Evolutionary conservation across 2,888 invertebrate species (phyloP).

Genomic region (Strigamia transsilvanica): DNA sequence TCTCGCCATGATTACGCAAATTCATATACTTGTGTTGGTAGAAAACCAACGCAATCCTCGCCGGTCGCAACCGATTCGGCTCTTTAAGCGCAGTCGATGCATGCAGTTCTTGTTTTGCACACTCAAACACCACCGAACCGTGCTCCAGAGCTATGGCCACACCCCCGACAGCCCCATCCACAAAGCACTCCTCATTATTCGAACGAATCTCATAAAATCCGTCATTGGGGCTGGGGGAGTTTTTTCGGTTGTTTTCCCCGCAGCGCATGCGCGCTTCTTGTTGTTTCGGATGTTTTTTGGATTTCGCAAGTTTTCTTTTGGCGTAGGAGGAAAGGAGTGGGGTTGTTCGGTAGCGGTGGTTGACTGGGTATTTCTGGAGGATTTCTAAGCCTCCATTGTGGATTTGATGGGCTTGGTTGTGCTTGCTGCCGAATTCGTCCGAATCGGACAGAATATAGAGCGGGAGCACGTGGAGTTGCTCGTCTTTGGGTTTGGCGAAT

Average conservation of each 20-base stretch:
- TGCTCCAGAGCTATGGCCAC: slow-evolving; percentile 93
- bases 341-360: slow-evolving; percentile 83
- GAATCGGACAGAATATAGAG: slow-evolving; percentile 87
- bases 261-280: neutral
- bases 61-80: slow-evolving; percentile 88
- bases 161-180: slow-evolving; percentile 90
- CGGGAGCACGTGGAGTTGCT: slow-evolving; percentile 92
- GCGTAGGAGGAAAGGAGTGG: slow-evolving; percentile 80
- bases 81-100: slow-evolving; percentile 88
- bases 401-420: slow-evolving; percentile 83
- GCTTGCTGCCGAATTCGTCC: slow-evolving; percentile 86
- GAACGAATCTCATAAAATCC: slow-evolving; percentile 61
- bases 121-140: slow-evolving; percentile 94
- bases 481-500: slow-evolving; percentile 76
- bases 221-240: too few relatives aligned
- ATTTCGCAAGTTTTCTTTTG: slow-evolving; percentile 57
- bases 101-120: slow-evolving; percentile 96
- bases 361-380: slow-evolving; percentile 86
- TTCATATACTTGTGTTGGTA: slow-evolving; percentile 95
- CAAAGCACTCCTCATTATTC: slow-evolving; percentile 79
- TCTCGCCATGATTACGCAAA: slow-evolving; percentile 85
- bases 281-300: slow-evolving; percentile 23
- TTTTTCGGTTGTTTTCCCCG: too few relatives aligned
- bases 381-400: slow-evolving; percentile 81
- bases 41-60: slow-evolving; percentile 91